These are phyloP conservation scores for Dinomys branickii DNA, from an alignment of 2,113 vertebrate species.

Conservation along the genomic window DNA sequence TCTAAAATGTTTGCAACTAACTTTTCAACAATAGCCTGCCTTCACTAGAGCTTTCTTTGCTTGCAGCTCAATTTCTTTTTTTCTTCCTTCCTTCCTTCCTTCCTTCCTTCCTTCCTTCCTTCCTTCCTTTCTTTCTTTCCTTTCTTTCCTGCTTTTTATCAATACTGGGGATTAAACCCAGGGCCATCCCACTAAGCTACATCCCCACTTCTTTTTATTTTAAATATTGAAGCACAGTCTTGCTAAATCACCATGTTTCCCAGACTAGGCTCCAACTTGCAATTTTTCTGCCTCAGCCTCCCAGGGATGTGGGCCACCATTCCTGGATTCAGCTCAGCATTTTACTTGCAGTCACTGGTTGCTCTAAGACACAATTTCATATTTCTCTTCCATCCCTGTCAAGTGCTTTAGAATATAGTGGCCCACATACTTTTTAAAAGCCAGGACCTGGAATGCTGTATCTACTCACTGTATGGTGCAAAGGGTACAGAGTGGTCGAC, in stretches of 20 bases:
- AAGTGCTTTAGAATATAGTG: not conserved
- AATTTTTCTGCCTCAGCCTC: not conserved
- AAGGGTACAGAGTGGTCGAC: not conserved
- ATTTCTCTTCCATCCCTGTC: not conserved
- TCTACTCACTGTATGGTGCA: not conserved
- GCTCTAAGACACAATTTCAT: not conserved
- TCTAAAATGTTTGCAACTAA: not conserved
- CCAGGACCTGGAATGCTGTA: not conserved
- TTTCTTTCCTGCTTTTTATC: not conserved
- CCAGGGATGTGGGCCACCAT: not conserved
- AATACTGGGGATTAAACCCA: not conserved
- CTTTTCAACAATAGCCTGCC: not conserved
- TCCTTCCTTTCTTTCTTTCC: not conserved
- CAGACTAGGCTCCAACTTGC: not conserved
- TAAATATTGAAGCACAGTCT: not conserved
- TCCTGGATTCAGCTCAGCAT: not conserved
- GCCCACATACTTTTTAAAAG: not conserved
- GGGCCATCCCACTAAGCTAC: not conserved
- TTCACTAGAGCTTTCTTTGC: not conserved
- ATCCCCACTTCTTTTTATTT: not conserved
- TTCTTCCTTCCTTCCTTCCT: not conserved
- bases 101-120: not conserved
- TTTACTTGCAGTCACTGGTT: constrained; percentile 51
- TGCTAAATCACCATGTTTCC: not conserved
- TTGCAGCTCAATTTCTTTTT: not conserved